Base-by-base conservation (phyloP, 1,140 invertebrate genomes). In the Melipona quadrifasciata region DNA sequence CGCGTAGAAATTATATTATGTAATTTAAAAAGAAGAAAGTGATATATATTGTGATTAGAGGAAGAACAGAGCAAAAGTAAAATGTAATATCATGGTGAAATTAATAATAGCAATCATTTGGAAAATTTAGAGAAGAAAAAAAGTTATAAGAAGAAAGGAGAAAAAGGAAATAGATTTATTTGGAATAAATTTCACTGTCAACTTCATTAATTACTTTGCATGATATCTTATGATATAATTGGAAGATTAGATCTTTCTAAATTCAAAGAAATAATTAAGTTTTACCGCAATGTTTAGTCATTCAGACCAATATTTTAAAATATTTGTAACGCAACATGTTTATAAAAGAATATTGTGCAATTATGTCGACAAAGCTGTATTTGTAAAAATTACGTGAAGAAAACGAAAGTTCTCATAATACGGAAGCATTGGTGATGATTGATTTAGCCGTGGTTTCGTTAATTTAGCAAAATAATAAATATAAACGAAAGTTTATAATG, bases 401-500 rank as follows among this genome's bases (percentile, higher is more conserved):
- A 67, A 51, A 24, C 31, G 17, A 65, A 76, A 24, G 2, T 24
- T 17, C n/a, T 2, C 5, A 12, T 53, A 67, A 78, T 31, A 39
- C 39, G n/a, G n/a, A 65, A 61, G 31, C 1, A 4, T 3, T 8
- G 39, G 10, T 64, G 17, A 64, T 24, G 24, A 64, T 39, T 0
- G 16, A 51, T 51, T 51, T 61, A 61, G 11, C n/a, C 2, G n/a
- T n/a, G 5, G 39, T 77, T 39, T 77, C 24, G 27, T 21, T 27
- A 65, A 65, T 73, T 53, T 74, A 34, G 51, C 39, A 47, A 64
- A 17, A 57, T 70, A 73, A 77, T 67, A 24, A 57, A 53, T 51
- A 77, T 67, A 17, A 57, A 53, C 57, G 67, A 86, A 80, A 87
- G 61, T 31, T 65, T 73, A 31, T 55, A 86, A 82, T 78, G 47